Percentiles rank a stretch among this genome's conserved stretches.
These are phyloP conservation scores for Xylota segnis DNA, from an alignment of 2,888 invertebrate species.

Conservation along the genomic window DNA sequence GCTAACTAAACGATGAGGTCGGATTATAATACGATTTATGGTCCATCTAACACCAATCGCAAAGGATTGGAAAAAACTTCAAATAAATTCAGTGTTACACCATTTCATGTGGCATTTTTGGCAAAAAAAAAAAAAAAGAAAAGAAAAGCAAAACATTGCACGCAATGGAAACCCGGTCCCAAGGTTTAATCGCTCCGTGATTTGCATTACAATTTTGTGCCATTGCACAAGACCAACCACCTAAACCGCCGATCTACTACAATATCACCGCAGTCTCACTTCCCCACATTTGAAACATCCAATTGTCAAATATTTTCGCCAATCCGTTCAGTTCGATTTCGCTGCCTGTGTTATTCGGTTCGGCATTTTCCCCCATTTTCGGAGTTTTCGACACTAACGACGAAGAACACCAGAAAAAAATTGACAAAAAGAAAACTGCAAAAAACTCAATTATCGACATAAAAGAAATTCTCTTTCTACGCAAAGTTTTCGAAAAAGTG, in stretches of 20 bases:
- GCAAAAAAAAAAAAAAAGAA: no score
- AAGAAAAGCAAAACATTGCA: no score
- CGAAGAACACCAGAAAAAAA: slow-evolving; percentile 52
- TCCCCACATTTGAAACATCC: slow-evolving; percentile 25
- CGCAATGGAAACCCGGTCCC: no score
- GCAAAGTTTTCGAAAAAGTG: slow-evolving; percentile 34
- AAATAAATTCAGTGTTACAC: no score
- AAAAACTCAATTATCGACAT: slow-evolving; percentile 54
- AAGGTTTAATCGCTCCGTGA: no score
- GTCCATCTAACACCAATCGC: no score
- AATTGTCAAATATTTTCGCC: slow-evolving; percentile 68
- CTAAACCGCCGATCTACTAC: slow-evolving; percentile 36
- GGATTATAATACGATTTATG: no score
- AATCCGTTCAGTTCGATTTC: slow-evolving; percentile 73
- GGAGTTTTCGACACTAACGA: slow-evolving; percentile 48
- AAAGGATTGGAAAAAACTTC: no score
- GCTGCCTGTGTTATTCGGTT: slow-evolving; percentile 63
- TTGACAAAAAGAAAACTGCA: slow-evolving; percentile 35
- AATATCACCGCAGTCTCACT: background rate
- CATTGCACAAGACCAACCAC: background rate
- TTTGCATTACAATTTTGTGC: background rate
- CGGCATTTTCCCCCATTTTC: slow-evolving; percentile 58
- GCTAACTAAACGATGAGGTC: no score
- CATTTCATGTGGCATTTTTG: no score
- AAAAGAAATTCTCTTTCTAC: slow-evolving; percentile 37